These are phyloP conservation scores for Diadumene lineata DNA, from an alignment of 92 coral and sea anemone species.

Conservation along the genomic window DNA sequence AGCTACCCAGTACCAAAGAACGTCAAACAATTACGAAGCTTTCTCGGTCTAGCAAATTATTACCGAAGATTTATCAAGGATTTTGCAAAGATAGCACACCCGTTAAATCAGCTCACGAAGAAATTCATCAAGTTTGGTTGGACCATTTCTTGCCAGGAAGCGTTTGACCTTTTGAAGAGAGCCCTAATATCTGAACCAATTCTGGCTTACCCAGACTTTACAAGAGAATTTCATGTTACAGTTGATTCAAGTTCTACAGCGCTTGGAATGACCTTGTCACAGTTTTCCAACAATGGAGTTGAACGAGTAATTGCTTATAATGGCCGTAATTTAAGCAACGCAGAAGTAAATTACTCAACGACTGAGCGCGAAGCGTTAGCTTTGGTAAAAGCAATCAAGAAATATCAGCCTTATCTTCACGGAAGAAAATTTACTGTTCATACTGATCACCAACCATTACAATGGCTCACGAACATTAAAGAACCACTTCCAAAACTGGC, in stretches of 20 bases:
- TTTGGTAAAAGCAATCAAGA: no score
- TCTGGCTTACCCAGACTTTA: conserved; percentile 24
- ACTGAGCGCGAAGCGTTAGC: conserved; percentile 18
- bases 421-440: conserved; percentile 32
- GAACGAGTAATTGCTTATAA: no score
- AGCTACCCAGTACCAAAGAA: conserved; percentile 1
- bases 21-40: conserved; percentile 8
- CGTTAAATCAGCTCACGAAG: conserved; percentile 18
- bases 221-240: conserved; percentile 29
- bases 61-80: conserved; percentile 27
- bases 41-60: conserved; percentile 28
- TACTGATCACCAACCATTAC: conserved; percentile 24
- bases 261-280: conserved; percentile 29
- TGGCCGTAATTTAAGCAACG: no score
- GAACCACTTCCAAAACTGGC: conserved; percentile 23
- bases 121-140: background rate
- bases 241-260: conserved; percentile 35
- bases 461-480: conserved; percentile 24
- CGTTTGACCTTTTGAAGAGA: conserved; percentile 29
- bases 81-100: conserved; percentile 29
- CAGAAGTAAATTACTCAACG: conserved; percentile 20
- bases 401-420: no score
- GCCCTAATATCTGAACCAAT: conserved; percentile 29
- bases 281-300: no score
- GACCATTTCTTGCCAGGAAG: conserved; percentile 43